Evolutionary conservation across 2,797 vertebrate genomes (phyloP).

Genomic region (Enteromius trimaculatus): DNA sequence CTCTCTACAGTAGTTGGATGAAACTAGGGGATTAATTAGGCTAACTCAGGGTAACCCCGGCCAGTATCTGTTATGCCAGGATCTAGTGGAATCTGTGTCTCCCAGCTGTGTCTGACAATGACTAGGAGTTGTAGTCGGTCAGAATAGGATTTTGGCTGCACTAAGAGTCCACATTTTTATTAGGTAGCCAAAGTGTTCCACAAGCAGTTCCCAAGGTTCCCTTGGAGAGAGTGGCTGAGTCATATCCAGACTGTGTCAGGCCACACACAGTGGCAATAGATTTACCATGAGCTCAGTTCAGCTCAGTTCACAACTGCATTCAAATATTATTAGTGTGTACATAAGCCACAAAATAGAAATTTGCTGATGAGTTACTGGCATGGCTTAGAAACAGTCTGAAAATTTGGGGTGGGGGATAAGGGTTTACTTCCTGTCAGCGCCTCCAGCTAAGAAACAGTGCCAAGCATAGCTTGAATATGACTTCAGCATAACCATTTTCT

Average conservation of each 20-base stretch:
- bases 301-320: constrained; percentile 40
- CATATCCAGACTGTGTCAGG: constrained; percentile 49
- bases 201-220: constrained; percentile 53
- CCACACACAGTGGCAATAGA: constrained; percentile 58
- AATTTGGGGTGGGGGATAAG: not conserved
- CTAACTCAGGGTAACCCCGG: constrained; percentile 18
- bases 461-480: not conserved
- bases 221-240: constrained; percentile 51
- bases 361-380: constrained; percentile 2
- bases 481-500: not conserved
- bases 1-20: not conserved
- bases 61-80: constrained; percentile 15
- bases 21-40: constrained; percentile 27
- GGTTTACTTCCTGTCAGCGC: not conserved
- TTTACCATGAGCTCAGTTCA: constrained; percentile 43
- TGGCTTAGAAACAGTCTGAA: not conserved
- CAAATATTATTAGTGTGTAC: constrained; percentile 7
- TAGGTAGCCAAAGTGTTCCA: constrained; percentile 71
- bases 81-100: constrained; percentile 39
- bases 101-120: constrained; percentile 43
- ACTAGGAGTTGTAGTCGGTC: constrained; percentile 71
- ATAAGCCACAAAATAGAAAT: not conserved
- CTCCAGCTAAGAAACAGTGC: not conserved
- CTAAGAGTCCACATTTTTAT: constrained; percentile 68
- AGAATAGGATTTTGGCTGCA: constrained; percentile 65